Evolutionary conservation across 1,140 invertebrate species (phyloP).

Genomic region (Latrodectus geometricus): DNA sequence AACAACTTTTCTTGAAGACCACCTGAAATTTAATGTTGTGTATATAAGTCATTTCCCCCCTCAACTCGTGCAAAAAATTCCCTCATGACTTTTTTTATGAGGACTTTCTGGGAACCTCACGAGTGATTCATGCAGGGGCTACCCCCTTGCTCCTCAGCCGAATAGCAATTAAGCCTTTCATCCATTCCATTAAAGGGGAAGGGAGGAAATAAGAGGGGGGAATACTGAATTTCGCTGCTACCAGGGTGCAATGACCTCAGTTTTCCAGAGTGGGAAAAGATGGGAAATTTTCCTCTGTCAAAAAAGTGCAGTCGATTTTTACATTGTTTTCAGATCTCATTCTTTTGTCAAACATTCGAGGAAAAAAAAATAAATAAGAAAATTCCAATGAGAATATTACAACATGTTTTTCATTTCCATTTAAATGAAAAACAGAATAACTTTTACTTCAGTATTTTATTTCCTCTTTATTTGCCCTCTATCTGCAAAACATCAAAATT

Average conservation of each 20-base stretch:
- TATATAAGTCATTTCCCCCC: too few species aligned
- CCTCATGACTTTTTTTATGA: background rate
- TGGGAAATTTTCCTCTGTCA: constrained; percentile 5
- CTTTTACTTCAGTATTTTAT: background rate
- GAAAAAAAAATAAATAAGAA: background rate
- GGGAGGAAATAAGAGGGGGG: background rate
- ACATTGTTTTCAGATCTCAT: background rate
- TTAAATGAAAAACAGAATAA: background rate
- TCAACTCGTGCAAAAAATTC: background rate
- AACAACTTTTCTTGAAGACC: too few species aligned
- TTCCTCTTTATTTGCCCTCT: too few species aligned
- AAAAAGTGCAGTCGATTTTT: background rate
- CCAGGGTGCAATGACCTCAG: constrained; percentile 36
- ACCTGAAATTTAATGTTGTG: too few species aligned
- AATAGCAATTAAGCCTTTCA: constrained; percentile 52
- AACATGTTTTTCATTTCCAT: background rate
- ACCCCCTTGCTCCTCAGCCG: constrained; percentile 7
- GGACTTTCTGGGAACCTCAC: background rate
- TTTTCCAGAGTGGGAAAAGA: constrained; percentile 1
- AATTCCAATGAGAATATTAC: background rate
- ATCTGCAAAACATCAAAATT: too few species aligned
- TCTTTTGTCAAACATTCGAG: background rate
- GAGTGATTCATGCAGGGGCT: constrained; percentile 14
- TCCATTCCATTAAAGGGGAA: constrained; percentile 13
- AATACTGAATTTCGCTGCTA: constrained; percentile 24